Base-by-base conservation (phyloP, 2,797 vertebrate genomes). In the Hypotaenidia philippensis region DNA sequence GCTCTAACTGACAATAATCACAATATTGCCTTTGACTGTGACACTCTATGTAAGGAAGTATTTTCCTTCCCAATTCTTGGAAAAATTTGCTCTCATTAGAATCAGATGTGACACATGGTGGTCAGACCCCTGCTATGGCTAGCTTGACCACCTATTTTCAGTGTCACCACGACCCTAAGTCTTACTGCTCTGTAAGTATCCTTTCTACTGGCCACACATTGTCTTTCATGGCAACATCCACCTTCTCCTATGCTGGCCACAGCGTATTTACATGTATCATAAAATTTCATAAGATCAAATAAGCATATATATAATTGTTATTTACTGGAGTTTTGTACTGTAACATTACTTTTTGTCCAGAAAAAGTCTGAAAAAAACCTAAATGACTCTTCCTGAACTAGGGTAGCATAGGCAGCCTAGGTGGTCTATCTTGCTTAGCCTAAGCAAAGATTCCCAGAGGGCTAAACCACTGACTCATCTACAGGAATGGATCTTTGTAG, bases 331-430 rank as follows among this genome's bases (percentile, higher is more conserved):
- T 65, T 84, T 6, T 36, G 6, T 15, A 64, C 27, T 34, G 3
- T 8, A 59, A 52, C 10, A 4, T 5, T 60, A 4, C 10, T 56
- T 49, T 13, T 31, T 38, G 14, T 13, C n/a, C 55, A 91, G 59
- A 50, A 82, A 70, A 78, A 60, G 4, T 11, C 19, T 56, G 16
- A 86, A 21, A 11, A 11, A 86, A 82, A 76, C 7, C 10, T 59
- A 77, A 74, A 77, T 5, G 15, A 6, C 5, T 74, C 23, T 53
- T 61, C 50, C 17, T 61, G 34, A 72, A 38, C 41, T 31, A 29
- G 13, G 1, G 3, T 3, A 80, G 20, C 22, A 25, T 5, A 45
- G 3, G 31, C 7, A 44, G 32, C 4, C 13, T 53, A 23, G 8
- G 31, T 29, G 9, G 14, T 47, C 45, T 40, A 9, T 27, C 68